Conservation (phyloP, 2,113 vertebrate species). For the Cathartes aura region DNA sequence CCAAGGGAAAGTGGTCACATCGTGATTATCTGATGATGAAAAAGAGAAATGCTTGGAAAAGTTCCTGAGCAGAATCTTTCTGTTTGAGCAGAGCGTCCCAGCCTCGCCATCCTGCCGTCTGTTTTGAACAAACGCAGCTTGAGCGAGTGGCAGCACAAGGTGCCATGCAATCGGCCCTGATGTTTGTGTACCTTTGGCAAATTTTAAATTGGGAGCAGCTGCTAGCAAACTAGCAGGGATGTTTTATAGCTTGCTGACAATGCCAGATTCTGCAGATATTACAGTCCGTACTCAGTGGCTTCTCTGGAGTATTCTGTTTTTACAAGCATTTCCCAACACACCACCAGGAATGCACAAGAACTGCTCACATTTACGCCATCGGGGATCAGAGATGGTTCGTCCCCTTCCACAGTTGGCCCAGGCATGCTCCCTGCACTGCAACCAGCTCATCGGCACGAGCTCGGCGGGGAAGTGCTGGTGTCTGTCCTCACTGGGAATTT, state of each 20-base stretch:
- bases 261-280: constrained; percentile 1
- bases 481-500: background rate
- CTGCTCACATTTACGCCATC: background rate
- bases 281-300: background rate
- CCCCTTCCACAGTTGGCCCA: background rate
- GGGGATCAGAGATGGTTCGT: background rate
- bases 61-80: background rate
- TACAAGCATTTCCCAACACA: background rate
- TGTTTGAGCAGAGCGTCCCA: background rate
- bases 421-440: background rate
- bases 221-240: background rate
- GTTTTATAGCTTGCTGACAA: constrained; percentile 60
- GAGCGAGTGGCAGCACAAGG: background rate
- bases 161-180: background rate
- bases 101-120: background rate
- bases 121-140: background rate
- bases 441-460: background rate
- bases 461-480: background rate
- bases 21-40: background rate
- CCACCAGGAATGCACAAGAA: background rate
- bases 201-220: constrained; percentile 33
- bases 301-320: constrained; percentile 4
- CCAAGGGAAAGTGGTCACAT: background rate
- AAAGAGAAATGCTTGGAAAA: background rate
- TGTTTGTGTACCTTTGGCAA: constrained; percentile 32